A percentile compares a stretch with the other conserved stretches of the same genome.
Conservation (phyloP, 37 sponge, comb jelly and placozoan genomes). For the Ephydatia muelleri region DNA sequence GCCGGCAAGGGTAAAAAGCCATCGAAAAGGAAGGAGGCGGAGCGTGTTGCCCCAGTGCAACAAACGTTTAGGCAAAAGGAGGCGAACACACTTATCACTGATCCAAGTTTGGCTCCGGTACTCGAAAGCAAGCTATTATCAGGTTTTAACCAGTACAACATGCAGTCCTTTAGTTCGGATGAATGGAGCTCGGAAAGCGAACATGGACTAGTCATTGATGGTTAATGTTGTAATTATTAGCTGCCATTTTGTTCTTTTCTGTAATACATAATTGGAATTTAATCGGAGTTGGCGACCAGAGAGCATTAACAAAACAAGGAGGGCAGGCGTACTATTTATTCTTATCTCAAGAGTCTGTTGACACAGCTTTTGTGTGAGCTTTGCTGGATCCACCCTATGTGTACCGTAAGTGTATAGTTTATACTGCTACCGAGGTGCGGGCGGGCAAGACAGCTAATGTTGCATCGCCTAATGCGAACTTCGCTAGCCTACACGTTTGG, state of each 20-base stretch:
- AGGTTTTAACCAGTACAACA: slow-evolving; percentile 14
- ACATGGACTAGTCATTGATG: slow-evolving; percentile 50
- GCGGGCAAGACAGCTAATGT: neutral
- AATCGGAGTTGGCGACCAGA: neutral
- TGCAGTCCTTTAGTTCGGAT: slow-evolving; percentile 49
- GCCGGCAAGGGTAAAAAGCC: neutral
- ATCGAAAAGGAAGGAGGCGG: neutral
- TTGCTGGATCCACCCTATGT: neutral
- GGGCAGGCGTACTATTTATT: neutral
- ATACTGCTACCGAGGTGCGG: neutral
- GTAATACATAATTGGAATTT: neutral
- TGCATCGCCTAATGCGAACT: neutral
- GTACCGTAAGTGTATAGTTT: neutral
- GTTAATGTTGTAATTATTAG: neutral
- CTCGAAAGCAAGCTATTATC: slow-evolving; percentile 3
- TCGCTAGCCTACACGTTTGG: neutral
- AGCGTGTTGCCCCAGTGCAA: neutral
- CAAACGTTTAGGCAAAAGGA: slow-evolving; percentile 4
- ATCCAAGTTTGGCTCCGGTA: slow-evolving; percentile 50
- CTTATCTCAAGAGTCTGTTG: neutral
- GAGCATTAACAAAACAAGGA: neutral
- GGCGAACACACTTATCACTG: neutral
- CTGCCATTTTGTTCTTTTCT: neutral
- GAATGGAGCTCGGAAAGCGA: slow-evolving; percentile 49
- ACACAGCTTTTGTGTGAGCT: neutral